These are phyloP conservation scores for Orchestia grillus DNA, from an alignment of 1,140 invertebrate species.

Conservation along the genomic window DNA sequence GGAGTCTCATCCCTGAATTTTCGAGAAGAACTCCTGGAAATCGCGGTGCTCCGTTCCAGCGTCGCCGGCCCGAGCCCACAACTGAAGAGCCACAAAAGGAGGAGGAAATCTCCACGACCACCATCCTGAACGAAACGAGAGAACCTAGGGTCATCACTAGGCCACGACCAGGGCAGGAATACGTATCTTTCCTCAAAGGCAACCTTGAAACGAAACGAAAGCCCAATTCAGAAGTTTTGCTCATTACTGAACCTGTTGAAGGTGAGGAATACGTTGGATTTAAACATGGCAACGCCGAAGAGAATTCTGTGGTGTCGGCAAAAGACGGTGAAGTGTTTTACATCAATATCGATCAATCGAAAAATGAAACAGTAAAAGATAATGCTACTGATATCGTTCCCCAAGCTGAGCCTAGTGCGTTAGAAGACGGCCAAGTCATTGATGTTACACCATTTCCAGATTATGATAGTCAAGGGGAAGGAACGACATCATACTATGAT, in stretches of 20 bases:
- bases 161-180: slow-evolving; percentile 61
- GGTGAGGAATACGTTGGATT: slow-evolving; percentile 21
- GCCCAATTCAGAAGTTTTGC: slow-evolving; percentile 2
- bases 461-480: not conserved
- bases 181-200: slow-evolving; percentile 60
- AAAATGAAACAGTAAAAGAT: slow-evolving; percentile 2
- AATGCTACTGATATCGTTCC: not conserved
- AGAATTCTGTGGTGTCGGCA: slow-evolving; percentile 57
- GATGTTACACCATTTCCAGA: slow-evolving; percentile 25
- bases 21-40: not conserved
- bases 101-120: not conserved
- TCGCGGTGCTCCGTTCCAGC: not conserved
- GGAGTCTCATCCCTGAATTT: not conserved
- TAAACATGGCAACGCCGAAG: not conserved
- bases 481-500: not conserved
- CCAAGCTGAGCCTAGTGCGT: not conserved
- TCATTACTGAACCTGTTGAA: slow-evolving; percentile 36
- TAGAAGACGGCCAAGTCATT: not conserved
- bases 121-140: not conserved
- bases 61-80: not conserved
- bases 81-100: slow-evolving; percentile 9
- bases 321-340: slow-evolving; percentile 57
- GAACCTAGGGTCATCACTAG: slow-evolving; percentile 60
- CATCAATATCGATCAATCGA: slow-evolving; percentile 6
- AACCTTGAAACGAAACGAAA: slow-evolving; percentile 47